Evolutionary conservation across 1,140 invertebrate species (phyloP).

Genomic region (Anadara kagoshimensis): DNA sequence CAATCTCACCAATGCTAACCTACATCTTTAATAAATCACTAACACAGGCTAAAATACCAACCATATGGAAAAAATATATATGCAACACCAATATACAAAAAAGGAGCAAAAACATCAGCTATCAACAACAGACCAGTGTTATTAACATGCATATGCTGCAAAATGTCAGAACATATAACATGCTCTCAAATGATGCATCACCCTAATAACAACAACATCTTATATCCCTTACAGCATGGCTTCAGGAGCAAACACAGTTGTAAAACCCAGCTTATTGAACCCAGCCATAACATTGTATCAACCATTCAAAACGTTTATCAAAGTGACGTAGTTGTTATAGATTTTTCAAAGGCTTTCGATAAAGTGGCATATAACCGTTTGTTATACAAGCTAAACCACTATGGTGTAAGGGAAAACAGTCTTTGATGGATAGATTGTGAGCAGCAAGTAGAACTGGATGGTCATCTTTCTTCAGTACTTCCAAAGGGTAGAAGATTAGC

Average conservation of each 20-base stretch:
- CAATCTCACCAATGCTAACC: slow-evolving; percentile 7
- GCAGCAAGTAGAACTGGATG: background rate
- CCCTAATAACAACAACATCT: slow-evolving; percentile 2
- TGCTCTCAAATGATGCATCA: slow-evolving; percentile 12
- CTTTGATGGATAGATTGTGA: background rate
- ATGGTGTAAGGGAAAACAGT: too few relatives aligned
- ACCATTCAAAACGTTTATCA: slow-evolving; percentile 25
- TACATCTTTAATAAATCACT: slow-evolving; percentile 12
- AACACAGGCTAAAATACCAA: background rate
- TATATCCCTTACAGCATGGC: slow-evolving; percentile 2
- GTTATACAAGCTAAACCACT: too few relatives aligned
- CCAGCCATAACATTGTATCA: slow-evolving; percentile 7
- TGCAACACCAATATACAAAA: slow-evolving; percentile 28
- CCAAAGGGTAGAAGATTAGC: background rate
- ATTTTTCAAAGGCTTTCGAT: slow-evolving; percentile 50
- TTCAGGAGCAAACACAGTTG: slow-evolving; percentile 6
- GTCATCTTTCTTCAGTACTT: background rate
- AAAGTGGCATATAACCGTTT: too few relatives aligned
- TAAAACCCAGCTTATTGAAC: slow-evolving; percentile 38
- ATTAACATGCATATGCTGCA: slow-evolving; percentile 9
- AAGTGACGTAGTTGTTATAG: slow-evolving; percentile 27
- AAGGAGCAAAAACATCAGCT: slow-evolving; percentile 18
- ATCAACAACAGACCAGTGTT: slow-evolving; percentile 24
- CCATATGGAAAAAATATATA: slow-evolving; percentile 22
- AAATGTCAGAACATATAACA: slow-evolving; percentile 10